phyloP scores from a whole-genome alignment of 2,113 vertebrate genomes.

The Aleadryas rufinucha region DNA sequence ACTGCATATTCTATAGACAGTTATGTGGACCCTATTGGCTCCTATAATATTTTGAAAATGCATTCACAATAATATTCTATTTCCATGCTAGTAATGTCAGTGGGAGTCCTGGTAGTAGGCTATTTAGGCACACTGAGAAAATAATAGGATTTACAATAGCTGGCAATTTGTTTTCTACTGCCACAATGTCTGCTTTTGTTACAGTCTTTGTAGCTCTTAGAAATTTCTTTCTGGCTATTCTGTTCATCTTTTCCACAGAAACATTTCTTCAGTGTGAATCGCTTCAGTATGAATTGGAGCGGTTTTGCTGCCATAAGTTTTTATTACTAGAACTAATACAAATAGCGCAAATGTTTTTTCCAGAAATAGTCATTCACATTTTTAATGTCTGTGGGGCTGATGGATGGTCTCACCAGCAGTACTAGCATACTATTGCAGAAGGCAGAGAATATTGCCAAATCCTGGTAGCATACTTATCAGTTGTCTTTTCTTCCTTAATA shows the following conservation, averaged over 20 bases:
- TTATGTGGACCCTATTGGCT: conserved; percentile 18
- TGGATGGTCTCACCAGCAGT: background rate
- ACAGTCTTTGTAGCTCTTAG: conserved; percentile 38
- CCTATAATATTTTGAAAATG: conserved; percentile 60
- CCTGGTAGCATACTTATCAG: background rate
- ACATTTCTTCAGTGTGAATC: conserved; percentile 10
- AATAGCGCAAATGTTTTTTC: background rate
- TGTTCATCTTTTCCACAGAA: conserved; percentile 28
- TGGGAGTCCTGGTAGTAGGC: conserved; percentile 50
- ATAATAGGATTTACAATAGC: conserved; percentile 72
- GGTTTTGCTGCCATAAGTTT: background rate
- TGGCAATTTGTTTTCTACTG: conserved; percentile 66
- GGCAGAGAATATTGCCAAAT: background rate
- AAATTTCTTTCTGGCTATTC: conserved; percentile 53
- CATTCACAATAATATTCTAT: conserved; percentile 62
- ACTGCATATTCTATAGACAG: background rate
- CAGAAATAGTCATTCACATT: conserved; percentile 2
- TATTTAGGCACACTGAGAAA: conserved; percentile 67
- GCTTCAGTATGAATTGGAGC: background rate
- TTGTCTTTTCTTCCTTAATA: background rate
- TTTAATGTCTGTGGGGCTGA: background rate
- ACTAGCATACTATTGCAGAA: background rate
- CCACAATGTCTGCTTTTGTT: conserved; percentile 45
- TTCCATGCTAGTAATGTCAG: conserved; percentile 54
- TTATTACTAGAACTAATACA: conserved; percentile 33